These are phyloP conservation scores for Crotalus viridis DNA, from an alignment of 2,113 vertebrate species.

Conservation along the genomic window DNA sequence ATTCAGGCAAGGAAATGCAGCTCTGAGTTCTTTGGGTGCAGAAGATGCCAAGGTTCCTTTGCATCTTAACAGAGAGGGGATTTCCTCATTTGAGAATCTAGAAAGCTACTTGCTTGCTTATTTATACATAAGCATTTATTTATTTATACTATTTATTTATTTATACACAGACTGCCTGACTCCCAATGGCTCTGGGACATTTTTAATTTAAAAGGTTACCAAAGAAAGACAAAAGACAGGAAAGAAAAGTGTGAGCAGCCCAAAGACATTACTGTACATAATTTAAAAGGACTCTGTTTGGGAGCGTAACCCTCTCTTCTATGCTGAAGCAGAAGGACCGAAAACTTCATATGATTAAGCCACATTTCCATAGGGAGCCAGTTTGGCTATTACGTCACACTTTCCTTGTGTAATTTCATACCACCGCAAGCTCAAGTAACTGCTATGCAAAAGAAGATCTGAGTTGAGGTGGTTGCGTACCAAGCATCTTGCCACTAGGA, in stretches of 20 bases:
- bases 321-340: background rate
- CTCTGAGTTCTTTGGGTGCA: background rate
- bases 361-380: slow-evolving; percentile 25
- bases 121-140: background rate
- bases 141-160: background rate
- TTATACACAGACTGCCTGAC: background rate
- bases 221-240: background rate
- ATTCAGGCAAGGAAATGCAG: background rate
- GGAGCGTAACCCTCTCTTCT: background rate
- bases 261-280: background rate
- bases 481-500: slow-evolving; percentile 33
- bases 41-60: background rate
- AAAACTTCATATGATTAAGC: background rate
- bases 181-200: background rate
- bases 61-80: background rate
- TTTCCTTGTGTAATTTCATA: slow-evolving; percentile 60
- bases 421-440: slow-evolving; percentile 54
- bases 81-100: background rate
- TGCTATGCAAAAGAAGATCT: slow-evolving; percentile 32
- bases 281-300: background rate
- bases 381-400: slow-evolving; percentile 7
- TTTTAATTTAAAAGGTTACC: background rate
- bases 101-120: background rate
- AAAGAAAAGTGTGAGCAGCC: background rate
- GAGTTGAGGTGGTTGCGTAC: slow-evolving; percentile 50